These are phyloP conservation scores for Meandrina meandrites DNA, from an alignment of 92 coral and sea anemone species.

Conservation along the genomic window DNA sequence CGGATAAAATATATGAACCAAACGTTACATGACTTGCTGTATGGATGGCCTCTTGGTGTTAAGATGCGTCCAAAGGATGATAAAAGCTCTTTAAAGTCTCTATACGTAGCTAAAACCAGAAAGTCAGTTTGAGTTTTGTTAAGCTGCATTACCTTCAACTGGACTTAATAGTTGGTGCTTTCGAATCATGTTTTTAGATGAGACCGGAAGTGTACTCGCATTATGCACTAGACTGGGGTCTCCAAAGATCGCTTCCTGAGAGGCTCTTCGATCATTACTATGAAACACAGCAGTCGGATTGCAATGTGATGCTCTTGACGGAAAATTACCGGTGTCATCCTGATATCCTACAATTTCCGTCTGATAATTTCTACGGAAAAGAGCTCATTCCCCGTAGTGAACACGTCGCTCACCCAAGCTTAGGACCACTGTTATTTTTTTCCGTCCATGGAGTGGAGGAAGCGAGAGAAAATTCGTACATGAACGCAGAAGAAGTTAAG, in stretches of 20 bases:
- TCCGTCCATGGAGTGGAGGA: slow-evolving; percentile 69
- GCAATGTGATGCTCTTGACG: slow-evolving; percentile 63
- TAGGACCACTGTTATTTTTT: slow-evolving; percentile 74
- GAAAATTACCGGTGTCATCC: slow-evolving; percentile 93
- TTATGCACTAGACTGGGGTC: slow-evolving; percentile 67
- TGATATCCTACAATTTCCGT: slow-evolving; percentile 81
- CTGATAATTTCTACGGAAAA: slow-evolving; percentile 72
- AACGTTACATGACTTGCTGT: no score
- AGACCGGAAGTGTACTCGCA: slow-evolving; percentile 76
- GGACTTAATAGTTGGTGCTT: not conserved
- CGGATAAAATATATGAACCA: no score
- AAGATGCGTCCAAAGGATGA: no score
- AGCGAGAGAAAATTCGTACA: slow-evolving; percentile 40
- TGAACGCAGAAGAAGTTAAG: slow-evolving; percentile 68
- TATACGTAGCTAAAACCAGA: not conserved
- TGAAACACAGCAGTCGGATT: not conserved
- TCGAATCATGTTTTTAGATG: slow-evolving; percentile 40
- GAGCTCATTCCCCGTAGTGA: slow-evolving; percentile 52
- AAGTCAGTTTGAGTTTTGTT: not conserved
- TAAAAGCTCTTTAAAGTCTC: no score
- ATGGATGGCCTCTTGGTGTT: no score
- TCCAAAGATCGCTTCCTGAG: slow-evolving; percentile 79
- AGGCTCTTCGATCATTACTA: slow-evolving; percentile 67
- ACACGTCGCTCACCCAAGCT: slow-evolving; percentile 64
- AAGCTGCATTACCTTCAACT: not conserved